These are phyloP conservation scores for Patella depressa DNA, from an alignment of 2,888 invertebrate genomes.

Conservation along the genomic window DNA sequence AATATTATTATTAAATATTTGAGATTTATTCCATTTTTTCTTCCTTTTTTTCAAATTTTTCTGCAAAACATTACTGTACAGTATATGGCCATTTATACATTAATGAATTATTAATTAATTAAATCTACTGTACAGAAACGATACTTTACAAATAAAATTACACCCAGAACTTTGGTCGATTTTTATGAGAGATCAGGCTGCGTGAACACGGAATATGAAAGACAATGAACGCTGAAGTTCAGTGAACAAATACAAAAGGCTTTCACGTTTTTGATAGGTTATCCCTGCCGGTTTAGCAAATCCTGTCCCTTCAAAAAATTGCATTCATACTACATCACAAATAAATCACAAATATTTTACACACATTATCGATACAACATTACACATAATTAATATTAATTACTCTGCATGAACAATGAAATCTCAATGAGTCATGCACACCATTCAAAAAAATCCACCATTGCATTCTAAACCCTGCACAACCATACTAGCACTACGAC, in stretches of 20 bases:
- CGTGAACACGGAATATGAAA: slow-evolving; percentile 26
- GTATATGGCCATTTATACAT: slow-evolving; percentile 20
- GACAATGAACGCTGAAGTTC: slow-evolving; percentile 18
- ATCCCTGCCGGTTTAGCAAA: neutral
- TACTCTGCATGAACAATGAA: too few species aligned
- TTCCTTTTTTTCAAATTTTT: slow-evolving; percentile 22
- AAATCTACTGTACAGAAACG: slow-evolving; percentile 21
- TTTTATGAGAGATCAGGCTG: slow-evolving; percentile 26
- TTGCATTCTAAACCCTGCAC: slow-evolving; percentile 10
- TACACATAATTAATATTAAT: neutral
- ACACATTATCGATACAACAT: slow-evolving; percentile 6
- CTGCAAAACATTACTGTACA: slow-evolving; percentile 25
- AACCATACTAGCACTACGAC: slow-evolving; percentile 12
- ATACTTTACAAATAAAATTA: slow-evolving; percentile 28
- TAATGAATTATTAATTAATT: neutral
- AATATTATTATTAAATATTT: slow-evolving; percentile 23
- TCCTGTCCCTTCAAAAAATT: slow-evolving; percentile 7
- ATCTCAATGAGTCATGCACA: neutral
- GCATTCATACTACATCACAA: slow-evolving; percentile 7
- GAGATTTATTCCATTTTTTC: slow-evolving; percentile 29
- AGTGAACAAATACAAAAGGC: slow-evolving; percentile 7
- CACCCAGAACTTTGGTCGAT: slow-evolving; percentile 28
- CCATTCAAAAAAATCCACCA: slow-evolving; percentile 5
- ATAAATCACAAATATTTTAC: slow-evolving; percentile 13
- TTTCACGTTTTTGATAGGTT: slow-evolving; percentile 6